Conservation (phyloP, 64 coral and sea anemone species). For the Anthopleura sola region DNA sequence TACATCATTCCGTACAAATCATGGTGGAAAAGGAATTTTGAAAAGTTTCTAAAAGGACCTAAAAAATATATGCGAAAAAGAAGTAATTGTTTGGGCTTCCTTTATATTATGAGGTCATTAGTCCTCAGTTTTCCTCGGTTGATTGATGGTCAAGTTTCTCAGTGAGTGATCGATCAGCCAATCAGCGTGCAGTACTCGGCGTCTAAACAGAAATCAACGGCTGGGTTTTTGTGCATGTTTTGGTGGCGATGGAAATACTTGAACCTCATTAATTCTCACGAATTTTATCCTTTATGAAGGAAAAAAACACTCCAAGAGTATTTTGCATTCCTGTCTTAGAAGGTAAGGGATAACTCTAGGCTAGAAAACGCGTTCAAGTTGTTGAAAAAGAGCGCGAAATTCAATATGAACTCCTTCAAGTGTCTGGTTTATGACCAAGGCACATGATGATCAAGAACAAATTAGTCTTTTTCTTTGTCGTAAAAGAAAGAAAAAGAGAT, state of each 20-base stretch:
- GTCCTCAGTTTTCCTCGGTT: conserved; percentile 23
- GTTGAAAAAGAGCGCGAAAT: conserved; percentile 61
- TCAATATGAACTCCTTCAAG: conserved; percentile 1
- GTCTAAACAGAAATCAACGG: conserved; percentile 74
- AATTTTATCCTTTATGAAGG: not conserved
- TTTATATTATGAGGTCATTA: not conserved
- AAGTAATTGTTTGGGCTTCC: not conserved
- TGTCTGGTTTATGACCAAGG: not conserved
- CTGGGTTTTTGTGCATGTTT: conserved; percentile 57
- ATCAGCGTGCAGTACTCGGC: conserved; percentile 60
- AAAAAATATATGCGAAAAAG: not conserved
- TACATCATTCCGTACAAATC: too few species aligned
- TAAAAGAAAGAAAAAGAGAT: not conserved
- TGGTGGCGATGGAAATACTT: conserved; percentile 18
- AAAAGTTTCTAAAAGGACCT: too few species aligned
- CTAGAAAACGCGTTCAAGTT: conserved; percentile 12
- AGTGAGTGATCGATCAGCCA: conserved; percentile 53
- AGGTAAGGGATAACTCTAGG: not conserved
- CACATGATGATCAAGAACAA: not conserved
- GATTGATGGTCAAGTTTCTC: conserved; percentile 73
- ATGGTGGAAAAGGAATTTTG: too few species aligned
- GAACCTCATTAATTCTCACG: not conserved
- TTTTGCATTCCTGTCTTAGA: not conserved
- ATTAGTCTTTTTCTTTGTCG: not conserved
- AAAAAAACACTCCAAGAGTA: not conserved